Percentiles rank a stretch among this genome's conserved stretches.
Conservation (phyloP, 2,797 vertebrate species). For the Zenarchopterus dispar region DNA sequence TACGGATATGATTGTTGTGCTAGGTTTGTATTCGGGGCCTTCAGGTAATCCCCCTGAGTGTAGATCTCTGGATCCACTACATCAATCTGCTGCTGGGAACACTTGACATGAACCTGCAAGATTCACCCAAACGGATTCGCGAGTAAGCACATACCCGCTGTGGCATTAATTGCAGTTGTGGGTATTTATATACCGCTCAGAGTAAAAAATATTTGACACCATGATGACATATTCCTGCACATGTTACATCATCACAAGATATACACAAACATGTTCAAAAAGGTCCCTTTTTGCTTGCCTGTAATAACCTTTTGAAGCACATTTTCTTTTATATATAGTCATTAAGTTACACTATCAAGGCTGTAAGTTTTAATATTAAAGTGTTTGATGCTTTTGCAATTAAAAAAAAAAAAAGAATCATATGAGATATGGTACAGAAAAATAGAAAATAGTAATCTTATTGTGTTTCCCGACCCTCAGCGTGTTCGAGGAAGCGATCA, state of each 20-base stretch:
- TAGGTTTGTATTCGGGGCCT: constrained; percentile 87
- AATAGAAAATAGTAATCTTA: not conserved
- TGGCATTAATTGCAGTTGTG: no score
- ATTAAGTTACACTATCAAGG: no score
- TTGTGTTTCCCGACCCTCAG: constrained; percentile 57
- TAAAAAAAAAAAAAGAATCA: not conserved
- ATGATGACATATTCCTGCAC: no score
- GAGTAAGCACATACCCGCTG: constrained; percentile 63
- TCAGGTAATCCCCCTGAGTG: constrained; percentile 85
- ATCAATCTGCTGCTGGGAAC: constrained; percentile 86
- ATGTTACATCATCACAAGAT: no score
- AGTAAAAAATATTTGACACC: no score
- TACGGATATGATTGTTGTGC: constrained; percentile 14
- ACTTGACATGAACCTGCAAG: constrained; percentile 83
- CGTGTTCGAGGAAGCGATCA: constrained; percentile 84
- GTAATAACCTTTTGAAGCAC: no score
- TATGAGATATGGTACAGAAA: not conserved
- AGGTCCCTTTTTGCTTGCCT: no score
- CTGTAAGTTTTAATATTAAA: no score
- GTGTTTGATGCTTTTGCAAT: not conserved
- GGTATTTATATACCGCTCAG: no score
- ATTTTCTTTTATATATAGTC: no score
- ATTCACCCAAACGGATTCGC: constrained; percentile 82
- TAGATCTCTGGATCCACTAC: constrained; percentile 90
- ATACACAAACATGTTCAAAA: no score